These are phyloP conservation scores for Procambarus clarkii DNA, from an alignment of 1,140 invertebrate species.

Conservation along the genomic window DNA sequence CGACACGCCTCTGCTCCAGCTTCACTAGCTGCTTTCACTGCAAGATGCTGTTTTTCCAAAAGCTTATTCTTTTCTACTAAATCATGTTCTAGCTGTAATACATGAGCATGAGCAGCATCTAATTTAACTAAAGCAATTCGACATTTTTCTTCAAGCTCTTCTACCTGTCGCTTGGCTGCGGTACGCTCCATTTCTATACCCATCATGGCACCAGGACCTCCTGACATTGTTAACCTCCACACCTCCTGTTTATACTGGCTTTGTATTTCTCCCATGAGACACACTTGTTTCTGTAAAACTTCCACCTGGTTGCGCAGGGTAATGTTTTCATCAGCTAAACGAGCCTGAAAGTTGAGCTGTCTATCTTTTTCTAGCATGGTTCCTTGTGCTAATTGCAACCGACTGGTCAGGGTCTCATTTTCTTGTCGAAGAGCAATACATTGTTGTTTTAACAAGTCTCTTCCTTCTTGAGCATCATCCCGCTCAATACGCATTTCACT, in stretches of 20 bases:
- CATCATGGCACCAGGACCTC: conserved; percentile 11
- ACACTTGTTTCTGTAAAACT: conserved; percentile 43
- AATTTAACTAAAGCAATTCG: conserved; percentile 29
- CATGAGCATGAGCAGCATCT: conserved; percentile 40
- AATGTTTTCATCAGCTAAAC: conserved; percentile 44
- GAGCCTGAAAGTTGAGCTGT: conserved; percentile 47
- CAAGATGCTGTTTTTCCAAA: conserved; percentile 28
- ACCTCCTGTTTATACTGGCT: conserved; percentile 53
- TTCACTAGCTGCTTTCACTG: conserved; percentile 31
- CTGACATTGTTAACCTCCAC: conserved; percentile 34
- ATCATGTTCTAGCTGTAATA: conserved; percentile 24
- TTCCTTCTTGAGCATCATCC: conserved; percentile 41
- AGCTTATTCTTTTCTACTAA: conserved; percentile 40
- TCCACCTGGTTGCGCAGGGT: conserved; percentile 52
- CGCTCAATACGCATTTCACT: conserved; percentile 35
- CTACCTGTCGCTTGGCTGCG: conserved; percentile 29
- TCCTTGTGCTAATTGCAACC: conserved; percentile 43
- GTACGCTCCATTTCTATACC: conserved; percentile 35
- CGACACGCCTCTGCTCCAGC: conserved; percentile 54
- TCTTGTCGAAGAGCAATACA: conserved; percentile 40
- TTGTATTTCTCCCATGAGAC: conserved; percentile 59
- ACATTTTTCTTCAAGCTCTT: conserved; percentile 40
- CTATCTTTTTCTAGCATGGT: conserved; percentile 53
- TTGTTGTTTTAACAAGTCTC: conserved; percentile 41
- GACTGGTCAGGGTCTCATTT: conserved; percentile 23